A percentile compares a stretch with the other conserved stretches of the same genome.
These are phyloP conservation scores for Malurus elegans DNA, from an alignment of 2,113 vertebrate genomes.

Conservation along the genomic window DNA sequence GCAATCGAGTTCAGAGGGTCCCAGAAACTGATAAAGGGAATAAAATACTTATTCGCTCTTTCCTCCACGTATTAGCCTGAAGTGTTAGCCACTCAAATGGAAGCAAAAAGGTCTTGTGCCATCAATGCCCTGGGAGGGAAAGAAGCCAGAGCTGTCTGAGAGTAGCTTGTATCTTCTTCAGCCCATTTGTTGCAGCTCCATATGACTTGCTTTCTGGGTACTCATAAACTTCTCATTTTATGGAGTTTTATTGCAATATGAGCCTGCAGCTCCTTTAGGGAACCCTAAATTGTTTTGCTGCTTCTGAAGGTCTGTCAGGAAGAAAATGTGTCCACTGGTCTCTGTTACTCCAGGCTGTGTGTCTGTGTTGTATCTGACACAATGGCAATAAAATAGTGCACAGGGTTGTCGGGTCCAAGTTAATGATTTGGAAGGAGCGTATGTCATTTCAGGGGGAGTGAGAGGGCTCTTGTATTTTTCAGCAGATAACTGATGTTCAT, in stretches of 20 bases:
- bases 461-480: neutral
- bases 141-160: neutral
- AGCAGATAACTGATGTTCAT: neutral
- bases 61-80: neutral
- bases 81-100: neutral
- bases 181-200: neutral
- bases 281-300: neutral
- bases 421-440: neutral
- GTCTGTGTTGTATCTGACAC: neutral
- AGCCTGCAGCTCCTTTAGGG: neutral
- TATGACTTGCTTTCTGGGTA: neutral
- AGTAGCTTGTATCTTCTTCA: neutral
- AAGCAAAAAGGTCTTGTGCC: neutral
- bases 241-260: neutral
- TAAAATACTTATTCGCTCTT: neutral
- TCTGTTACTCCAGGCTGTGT: accelerated
- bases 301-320: neutral
- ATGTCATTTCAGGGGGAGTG: neutral
- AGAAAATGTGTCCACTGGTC: neutral
- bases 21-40: neutral
- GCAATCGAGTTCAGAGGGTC: neutral
- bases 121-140: neutral
- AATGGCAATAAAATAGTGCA: neutral
- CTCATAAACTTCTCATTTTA: neutral
- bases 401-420: neutral